Base-by-base conservation (phyloP, 2,113 vertebrate genomes). In the Psettodes erumei region DNA sequence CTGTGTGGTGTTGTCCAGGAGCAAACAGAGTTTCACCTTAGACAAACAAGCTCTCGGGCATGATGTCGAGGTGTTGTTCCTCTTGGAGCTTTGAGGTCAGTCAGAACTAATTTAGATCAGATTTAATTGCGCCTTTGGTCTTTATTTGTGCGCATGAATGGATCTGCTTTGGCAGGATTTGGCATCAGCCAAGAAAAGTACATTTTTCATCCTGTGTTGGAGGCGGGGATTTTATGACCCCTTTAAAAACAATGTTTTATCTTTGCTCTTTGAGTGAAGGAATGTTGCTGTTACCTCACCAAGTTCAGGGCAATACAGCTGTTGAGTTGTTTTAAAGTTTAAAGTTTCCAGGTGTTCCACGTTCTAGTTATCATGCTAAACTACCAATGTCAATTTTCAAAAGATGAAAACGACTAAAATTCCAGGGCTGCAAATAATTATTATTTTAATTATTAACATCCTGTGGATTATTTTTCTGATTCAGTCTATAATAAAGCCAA, bases 21-120 rank as follows among this genome's bases (percentile, higher is more conserved):
- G n/a, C n/a, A n/a, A 65, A 48, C 27, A 51, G 10, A 63, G 11
- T 33, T 67, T 61, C 69, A 66, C 37, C 45, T 71, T 16, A 47
- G 47, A 30, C 27, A 35, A 67, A 73, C 37, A 53, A 1, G 33
- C 9, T 18, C 8, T 50, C 28, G 9, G 64, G 1, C 48, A n/a
- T 6, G 0, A 4, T 3, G 8, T 15, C 27, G 12, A 32, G 21
- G 12, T 43, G 12, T 25, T 19, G 27, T 33, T 1, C 13, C n/a
- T 5, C 38, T 15, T 42, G 0, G 16, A 16, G 38, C n/a, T n/a
- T n/a, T n/a, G 16, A 5, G 13, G 38, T 42, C 38, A 42, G 38
- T 42, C 38, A 42, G 38, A 42, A 42, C 38, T 42, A 3, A 42
- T 42, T 42, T n/a, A 42, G 4, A 42, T 16, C 38, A 42, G 13